phyloP scores from a whole-genome alignment of 2,113 vertebrate genomes.

The Megalops atlanticus region DNA sequence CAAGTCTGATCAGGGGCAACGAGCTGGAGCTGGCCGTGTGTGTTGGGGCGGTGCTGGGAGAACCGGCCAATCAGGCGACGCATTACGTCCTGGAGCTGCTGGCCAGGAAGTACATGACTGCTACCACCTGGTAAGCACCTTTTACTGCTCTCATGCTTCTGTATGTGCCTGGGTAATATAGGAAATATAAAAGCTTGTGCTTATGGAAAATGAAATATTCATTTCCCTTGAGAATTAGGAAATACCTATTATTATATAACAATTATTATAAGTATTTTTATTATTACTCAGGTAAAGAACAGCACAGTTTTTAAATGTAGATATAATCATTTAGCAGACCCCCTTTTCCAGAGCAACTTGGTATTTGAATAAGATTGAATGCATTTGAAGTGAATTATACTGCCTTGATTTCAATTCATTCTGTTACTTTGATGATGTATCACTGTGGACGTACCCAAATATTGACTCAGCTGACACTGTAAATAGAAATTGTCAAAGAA shows the following conservation, averaged over 20 bases:
- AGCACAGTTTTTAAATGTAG: no score
- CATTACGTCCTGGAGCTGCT: slow-evolving; percentile 88
- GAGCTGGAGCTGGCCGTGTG: slow-evolving; percentile 91
- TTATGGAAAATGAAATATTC: background rate
- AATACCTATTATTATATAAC: no score
- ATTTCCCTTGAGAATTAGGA: background rate
- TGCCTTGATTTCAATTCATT: background rate
- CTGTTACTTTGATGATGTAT: background rate
- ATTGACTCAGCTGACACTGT: background rate
- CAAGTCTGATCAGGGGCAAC: slow-evolving; percentile 90
- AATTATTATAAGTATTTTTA: no score
- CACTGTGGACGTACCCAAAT: background rate
- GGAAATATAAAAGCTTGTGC: no score
- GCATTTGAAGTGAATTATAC: background rate
- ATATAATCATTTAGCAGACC: no score
- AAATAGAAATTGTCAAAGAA: background rate
- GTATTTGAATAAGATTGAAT: background rate
- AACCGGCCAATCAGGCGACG: slow-evolving; percentile 77
- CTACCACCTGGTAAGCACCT: slow-evolving; percentile 79
- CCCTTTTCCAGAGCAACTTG: no score
- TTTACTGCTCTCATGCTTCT: background rate
- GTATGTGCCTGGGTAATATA: background rate
- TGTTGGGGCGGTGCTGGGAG: slow-evolving; percentile 85
- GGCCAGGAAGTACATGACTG: slow-evolving; percentile 92
- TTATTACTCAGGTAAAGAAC: background rate